Conservation (phyloP, 2,797 vertebrate genomes). For the Nyctibius grandis region DNA sequence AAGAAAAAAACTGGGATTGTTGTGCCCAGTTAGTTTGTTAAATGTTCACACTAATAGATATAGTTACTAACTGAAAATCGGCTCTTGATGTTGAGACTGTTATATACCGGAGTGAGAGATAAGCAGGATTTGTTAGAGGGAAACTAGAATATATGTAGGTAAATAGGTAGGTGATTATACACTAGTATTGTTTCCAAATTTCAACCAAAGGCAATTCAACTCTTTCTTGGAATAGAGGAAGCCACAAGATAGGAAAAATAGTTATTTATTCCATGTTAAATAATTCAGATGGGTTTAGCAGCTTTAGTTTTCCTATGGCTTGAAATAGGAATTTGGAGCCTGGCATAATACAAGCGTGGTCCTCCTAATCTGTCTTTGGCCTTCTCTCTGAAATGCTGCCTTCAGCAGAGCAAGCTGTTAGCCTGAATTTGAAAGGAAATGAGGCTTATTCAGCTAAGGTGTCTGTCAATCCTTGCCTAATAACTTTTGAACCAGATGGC, state of each 20-base stretch:
- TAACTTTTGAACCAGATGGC: conserved; percentile 34
- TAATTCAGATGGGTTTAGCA: background rate
- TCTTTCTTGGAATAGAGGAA: background rate
- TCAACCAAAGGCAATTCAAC: background rate
- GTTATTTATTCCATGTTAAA: background rate
- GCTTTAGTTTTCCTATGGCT: background rate
- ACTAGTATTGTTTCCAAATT: background rate
- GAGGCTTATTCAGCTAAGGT: conserved; percentile 18
- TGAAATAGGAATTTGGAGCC: background rate
- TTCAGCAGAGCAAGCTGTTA: conserved; percentile 28
- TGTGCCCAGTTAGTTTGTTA: background rate
- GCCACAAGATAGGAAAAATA: background rate
- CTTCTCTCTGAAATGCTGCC: conserved; percentile 11
- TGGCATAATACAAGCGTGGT: background rate
- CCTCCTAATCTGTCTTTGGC: background rate
- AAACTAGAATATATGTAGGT: background rate
- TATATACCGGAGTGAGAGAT: background rate
- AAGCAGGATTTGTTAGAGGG: background rate
- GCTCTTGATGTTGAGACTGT: background rate
- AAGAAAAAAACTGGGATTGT: background rate
- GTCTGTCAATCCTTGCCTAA: background rate
- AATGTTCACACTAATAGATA: background rate
- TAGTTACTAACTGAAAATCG: background rate
- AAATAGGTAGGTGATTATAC: background rate
- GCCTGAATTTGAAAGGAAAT: conserved; percentile 34